phyloP scores from a whole-genome alignment of 2,888 invertebrate species.

The Heliconius sara region DNA sequence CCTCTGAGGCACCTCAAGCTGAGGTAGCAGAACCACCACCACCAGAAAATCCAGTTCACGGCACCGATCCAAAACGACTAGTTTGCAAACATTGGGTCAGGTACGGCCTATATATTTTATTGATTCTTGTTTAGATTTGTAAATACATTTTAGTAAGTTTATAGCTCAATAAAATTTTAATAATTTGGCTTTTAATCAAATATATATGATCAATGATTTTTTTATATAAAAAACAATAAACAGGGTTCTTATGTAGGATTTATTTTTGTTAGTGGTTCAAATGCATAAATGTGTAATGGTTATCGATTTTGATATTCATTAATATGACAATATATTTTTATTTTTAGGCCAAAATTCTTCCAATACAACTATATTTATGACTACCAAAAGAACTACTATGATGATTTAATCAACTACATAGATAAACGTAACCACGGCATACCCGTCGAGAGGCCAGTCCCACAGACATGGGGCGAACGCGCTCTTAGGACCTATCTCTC shows the following conservation, averaged over 20 bases:
- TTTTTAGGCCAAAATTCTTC: slow-evolving; percentile 89
- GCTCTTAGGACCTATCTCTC: slow-evolving; percentile 87
- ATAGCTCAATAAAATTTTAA: background rate
- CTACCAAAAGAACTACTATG: slow-evolving; percentile 93
- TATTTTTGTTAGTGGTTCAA: background rate
- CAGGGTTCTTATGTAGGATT: background rate
- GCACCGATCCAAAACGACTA: slow-evolving; percentile 86
- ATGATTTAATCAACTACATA: slow-evolving; percentile 92
- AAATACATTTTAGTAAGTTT: background rate
- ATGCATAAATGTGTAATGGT: background rate
- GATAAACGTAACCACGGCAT: slow-evolving; percentile 89
- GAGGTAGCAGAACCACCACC: slow-evolving; percentile 76
- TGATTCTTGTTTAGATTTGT: background rate
- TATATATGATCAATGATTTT: too few relatives aligned
- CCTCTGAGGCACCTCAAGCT: slow-evolving; percentile 65
- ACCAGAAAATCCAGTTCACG: slow-evolving; percentile 71
- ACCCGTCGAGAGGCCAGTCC: slow-evolving; percentile 87
- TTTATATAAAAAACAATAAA: too few relatives aligned
- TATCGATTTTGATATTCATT: background rate
- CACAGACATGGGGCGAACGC: slow-evolving; percentile 94
- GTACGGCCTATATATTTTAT: slow-evolving; percentile 62
- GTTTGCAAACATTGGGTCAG: slow-evolving; percentile 93
- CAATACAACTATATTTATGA: slow-evolving; percentile 93
- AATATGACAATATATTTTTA: slow-evolving; percentile 35
- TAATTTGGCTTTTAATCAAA: too few relatives aligned